Evolutionary conservation across 1,140 invertebrate species (phyloP).

Genomic region (Psix sp.): DNA sequence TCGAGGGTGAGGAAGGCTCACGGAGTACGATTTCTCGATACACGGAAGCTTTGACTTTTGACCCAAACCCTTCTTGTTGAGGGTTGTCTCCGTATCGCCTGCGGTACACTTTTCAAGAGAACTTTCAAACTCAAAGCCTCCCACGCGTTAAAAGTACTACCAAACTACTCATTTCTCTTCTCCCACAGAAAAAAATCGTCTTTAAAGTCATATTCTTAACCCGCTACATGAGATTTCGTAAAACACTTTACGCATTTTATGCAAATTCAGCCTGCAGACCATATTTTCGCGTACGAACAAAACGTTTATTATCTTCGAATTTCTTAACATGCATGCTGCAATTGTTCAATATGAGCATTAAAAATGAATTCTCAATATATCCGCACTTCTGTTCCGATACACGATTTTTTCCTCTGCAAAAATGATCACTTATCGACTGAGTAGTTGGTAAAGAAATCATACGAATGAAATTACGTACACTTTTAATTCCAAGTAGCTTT

Average conservation of each 20-base stretch:
- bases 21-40: slow-evolving; percentile 13
- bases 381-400: too few relatives aligned
- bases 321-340: too few relatives aligned
- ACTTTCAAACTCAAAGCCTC: slow-evolving; percentile 63
- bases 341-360: too few relatives aligned
- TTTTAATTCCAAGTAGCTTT: too few relatives aligned
- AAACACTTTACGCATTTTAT: slow-evolving; percentile 25
- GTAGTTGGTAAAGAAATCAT: too few relatives aligned
- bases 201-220: slow-evolving; percentile 25
- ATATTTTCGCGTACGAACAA: slow-evolving; percentile 8
- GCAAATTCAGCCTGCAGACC: slow-evolving; percentile 4
- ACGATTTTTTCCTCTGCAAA: too few relatives aligned
- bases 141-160: slow-evolving; percentile 64
- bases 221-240: slow-evolving; percentile 2
- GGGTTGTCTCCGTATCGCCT: slow-evolving; percentile 31
- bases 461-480: too few relatives aligned
- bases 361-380: too few relatives aligned
- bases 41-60: slow-evolving; percentile 24
- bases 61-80: too few relatives aligned
- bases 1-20: slow-evolving; percentile 35
- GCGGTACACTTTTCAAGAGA: slow-evolving; percentile 59
- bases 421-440: too few relatives aligned
- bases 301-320: slow-evolving; percentile 14
- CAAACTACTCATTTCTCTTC: slow-evolving; percentile 26
- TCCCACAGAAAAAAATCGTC: slow-evolving; percentile 9